These are phyloP conservation scores for Rhopalosiphum nymphaeae DNA, from an alignment of 2,888 invertebrate species.

Conservation along the genomic window DNA sequence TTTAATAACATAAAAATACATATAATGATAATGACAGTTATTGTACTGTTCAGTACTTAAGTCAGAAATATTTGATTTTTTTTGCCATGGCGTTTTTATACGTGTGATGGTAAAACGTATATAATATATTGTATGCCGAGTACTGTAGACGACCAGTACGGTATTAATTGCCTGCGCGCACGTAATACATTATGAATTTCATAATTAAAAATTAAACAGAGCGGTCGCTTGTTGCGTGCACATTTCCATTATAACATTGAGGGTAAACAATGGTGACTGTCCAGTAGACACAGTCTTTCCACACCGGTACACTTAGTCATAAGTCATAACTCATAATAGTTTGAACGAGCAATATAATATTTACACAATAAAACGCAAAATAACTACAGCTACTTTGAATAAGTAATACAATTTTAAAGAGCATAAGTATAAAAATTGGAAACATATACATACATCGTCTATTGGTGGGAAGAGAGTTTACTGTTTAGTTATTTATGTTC, in stretches of 20 bases:
- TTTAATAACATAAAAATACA: neutral
- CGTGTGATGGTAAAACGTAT: neutral
- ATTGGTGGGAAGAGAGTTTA: neutral
- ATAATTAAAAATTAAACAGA: constrained; percentile 57
- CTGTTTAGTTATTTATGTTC: neutral
- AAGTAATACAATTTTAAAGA: neutral
- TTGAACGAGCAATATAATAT: neutral
- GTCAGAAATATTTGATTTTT: neutral
- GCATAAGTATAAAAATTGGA: neutral
- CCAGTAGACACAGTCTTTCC: constrained; percentile 13
- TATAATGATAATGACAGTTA: neutral
- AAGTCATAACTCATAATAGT: neutral
- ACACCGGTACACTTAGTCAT: constrained; percentile 32
- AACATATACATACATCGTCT: neutral
- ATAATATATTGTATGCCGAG: neutral
- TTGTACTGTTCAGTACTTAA: neutral
- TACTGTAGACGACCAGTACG: neutral
- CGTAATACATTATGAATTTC: constrained; percentile 48
- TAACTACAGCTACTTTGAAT: neutral
- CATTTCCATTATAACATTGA: neutral
- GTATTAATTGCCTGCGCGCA: neutral
- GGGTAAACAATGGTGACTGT: constrained; percentile 44
- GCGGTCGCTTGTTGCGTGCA: constrained; percentile 30
- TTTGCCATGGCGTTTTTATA: neutral
- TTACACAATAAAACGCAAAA: neutral